A percentile compares a stretch with the other conserved stretches of the same genome.
These are phyloP conservation scores for Melanogrammus aeglefinus DNA, from an alignment of 2,797 vertebrate genomes.

Conservation along the genomic window DNA sequence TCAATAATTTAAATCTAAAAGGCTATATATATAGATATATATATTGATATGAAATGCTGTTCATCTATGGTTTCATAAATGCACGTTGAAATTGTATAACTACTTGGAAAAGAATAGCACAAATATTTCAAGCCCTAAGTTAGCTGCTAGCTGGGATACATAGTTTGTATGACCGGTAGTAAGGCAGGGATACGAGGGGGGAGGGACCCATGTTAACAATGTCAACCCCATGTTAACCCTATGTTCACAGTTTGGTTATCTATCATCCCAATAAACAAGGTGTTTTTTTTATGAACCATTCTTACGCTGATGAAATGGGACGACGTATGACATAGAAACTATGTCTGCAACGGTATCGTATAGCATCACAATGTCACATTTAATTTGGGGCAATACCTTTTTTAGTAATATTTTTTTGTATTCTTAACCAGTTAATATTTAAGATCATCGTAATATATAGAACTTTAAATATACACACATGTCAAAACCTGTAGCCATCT, in stretches of 20 bases:
- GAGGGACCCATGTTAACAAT: conserved; percentile 30
- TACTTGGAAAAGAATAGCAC: conserved; percentile 39
- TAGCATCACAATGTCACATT: conserved; percentile 55
- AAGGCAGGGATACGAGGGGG: conserved; percentile 54
- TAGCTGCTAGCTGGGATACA: conserved; percentile 57
- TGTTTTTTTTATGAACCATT: conserved; percentile 4
- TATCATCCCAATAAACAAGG: conserved; percentile 25
- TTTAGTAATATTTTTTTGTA: conserved; percentile 2
- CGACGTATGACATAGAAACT: conserved; percentile 20
- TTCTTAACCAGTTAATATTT: conserved; percentile 13
- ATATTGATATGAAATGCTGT: conserved; percentile 39
- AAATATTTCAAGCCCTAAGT: conserved; percentile 40
- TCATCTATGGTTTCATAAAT: conserved; percentile 51
- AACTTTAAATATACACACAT: not conserved
- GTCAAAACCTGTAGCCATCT: conserved; percentile 21
- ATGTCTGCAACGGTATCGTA: conserved; percentile 48
- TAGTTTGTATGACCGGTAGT: conserved; percentile 58
- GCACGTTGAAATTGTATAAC: conserved; percentile 45
- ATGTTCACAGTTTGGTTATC: conserved; percentile 43
- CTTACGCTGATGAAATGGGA: not conserved
- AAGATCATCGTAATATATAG: conserved; percentile 17
- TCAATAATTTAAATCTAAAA: conserved; percentile 44
- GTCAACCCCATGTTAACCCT: conserved; percentile 24
- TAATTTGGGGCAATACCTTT: conserved; percentile 37
- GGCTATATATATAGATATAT: conserved; percentile 16